phyloP scores from a whole-genome alignment of 2,113 vertebrate species.

The Chionis minor region DNA sequence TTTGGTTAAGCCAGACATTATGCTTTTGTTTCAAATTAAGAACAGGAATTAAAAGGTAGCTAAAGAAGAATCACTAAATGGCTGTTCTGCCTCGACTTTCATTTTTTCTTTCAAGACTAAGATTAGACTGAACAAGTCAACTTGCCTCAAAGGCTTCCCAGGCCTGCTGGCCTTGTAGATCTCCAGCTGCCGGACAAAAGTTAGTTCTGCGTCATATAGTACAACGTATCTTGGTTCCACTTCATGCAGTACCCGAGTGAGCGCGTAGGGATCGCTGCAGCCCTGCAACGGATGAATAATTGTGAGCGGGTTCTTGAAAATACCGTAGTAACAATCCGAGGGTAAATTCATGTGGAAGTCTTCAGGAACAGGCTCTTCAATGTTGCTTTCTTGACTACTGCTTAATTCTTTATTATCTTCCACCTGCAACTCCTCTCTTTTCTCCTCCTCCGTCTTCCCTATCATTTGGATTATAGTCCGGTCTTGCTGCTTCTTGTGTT shows the following conservation, averaged over 20 bases:
- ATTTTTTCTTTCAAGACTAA: neutral
- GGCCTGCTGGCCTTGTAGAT: constrained; percentile 89
- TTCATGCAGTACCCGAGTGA: constrained; percentile 89
- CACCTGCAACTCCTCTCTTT: constrained; percentile 27
- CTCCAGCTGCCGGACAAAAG: constrained; percentile 94
- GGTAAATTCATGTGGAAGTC: constrained; percentile 79
- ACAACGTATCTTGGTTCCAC: constrained; percentile 91
- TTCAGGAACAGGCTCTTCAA: constrained; percentile 64
- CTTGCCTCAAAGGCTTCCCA: constrained; percentile 86
- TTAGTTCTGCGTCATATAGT: constrained; percentile 90
- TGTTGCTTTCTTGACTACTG: constrained; percentile 44
- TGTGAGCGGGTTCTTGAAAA: constrained; percentile 89
- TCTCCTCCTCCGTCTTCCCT: constrained; percentile 73
- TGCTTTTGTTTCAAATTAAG: neutral
- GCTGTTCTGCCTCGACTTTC: neutral
- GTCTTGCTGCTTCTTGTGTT: constrained; percentile 69
- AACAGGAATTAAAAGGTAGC: neutral
- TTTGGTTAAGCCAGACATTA: neutral
- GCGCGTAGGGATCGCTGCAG: constrained; percentile 88
- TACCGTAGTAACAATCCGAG: constrained; percentile 87
- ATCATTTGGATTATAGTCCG: constrained; percentile 88
- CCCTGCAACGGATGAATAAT: constrained; percentile 91
- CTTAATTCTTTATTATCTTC: constrained; percentile 27
- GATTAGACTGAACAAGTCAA: neutral
- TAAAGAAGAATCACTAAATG: neutral